Evolutionary conservation across 2,797 vertebrate genomes (phyloP).

Genomic region (Anguilla marmorata): DNA sequence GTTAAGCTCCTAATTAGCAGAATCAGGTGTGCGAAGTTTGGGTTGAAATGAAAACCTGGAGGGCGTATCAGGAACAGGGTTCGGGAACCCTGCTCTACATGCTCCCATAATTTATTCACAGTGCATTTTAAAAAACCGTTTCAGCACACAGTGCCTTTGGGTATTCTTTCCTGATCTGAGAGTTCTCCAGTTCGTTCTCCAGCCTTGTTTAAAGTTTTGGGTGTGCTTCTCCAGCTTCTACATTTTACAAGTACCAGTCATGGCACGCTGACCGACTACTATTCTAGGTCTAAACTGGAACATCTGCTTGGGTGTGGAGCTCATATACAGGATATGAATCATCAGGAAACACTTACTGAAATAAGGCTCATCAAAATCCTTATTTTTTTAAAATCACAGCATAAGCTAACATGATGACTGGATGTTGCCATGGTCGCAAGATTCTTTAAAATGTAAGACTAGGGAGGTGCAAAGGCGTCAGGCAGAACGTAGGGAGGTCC

Average conservation of each 20-base stretch:
- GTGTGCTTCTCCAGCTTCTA: not conserved
- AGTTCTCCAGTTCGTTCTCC: too few species aligned
- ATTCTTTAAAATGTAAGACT: not conserved
- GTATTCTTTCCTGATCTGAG: too few species aligned
- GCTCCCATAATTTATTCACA: not conserved
- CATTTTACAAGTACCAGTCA: not conserved
- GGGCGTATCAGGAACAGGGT: not conserved
- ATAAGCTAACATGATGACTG: not conserved
- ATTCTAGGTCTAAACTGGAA: not conserved
- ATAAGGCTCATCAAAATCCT: constrained; percentile 18
- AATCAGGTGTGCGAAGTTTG: not conserved
- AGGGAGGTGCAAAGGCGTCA: not conserved
- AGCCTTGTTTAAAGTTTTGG: not conserved
- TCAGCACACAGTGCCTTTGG: not conserved
- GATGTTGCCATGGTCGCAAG: not conserved
- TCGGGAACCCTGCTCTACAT: not conserved
- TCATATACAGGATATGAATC: constrained; percentile 10
- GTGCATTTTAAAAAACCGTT: not conserved
- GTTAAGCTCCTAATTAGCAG: not conserved
- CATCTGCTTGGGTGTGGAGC: not conserved
- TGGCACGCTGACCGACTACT: not conserved
- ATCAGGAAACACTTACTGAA: not conserved
- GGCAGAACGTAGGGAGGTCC: constrained; percentile 36
- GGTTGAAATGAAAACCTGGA: not conserved
- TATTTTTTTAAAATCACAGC: not conserved